Evolutionary conservation across 2,888 invertebrate species (phyloP).

Genomic region (Troilus luridus): DNA sequence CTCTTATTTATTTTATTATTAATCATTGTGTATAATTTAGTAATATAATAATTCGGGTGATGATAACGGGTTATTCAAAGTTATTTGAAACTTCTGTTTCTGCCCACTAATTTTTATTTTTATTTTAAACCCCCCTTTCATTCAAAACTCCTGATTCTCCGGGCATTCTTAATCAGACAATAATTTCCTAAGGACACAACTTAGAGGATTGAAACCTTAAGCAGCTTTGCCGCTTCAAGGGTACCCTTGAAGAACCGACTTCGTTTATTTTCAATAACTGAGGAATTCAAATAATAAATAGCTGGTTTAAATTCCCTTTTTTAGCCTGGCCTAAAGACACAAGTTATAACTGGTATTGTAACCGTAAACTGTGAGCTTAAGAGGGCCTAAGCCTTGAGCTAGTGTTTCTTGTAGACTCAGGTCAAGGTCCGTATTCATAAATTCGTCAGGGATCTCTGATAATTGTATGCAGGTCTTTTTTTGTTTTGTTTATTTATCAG

Average conservation of each 20-base stretch:
- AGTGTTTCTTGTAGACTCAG: background rate
- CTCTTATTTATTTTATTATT: no score
- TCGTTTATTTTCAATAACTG: conserved; percentile 45
- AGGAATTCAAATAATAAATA: conserved; percentile 28
- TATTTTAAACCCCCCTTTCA: background rate
- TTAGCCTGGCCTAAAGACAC: conserved; percentile 32
- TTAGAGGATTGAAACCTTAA: conserved; percentile 6
- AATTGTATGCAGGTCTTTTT: background rate
- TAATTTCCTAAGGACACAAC: conserved; percentile 26
- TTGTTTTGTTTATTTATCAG: background rate
- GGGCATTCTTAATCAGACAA: background rate
- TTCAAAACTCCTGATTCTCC: background rate
- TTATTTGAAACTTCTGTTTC: no score
- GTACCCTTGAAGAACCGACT: background rate
- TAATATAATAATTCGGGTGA: no score
- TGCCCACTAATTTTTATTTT: background rate
- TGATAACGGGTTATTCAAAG: no score
- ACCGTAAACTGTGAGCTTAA: background rate
- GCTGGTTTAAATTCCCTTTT: conserved; percentile 20
- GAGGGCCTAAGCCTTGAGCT: background rate
- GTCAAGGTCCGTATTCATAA: conserved; percentile 16
- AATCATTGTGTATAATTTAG: no score
- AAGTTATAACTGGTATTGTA: conserved; percentile 42
- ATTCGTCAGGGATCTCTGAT: conserved; percentile 7
- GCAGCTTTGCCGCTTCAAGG: conserved; percentile 29